Base-by-base conservation (phyloP, 2,113 vertebrate species). In the Oncorhynchus keta region DNA sequence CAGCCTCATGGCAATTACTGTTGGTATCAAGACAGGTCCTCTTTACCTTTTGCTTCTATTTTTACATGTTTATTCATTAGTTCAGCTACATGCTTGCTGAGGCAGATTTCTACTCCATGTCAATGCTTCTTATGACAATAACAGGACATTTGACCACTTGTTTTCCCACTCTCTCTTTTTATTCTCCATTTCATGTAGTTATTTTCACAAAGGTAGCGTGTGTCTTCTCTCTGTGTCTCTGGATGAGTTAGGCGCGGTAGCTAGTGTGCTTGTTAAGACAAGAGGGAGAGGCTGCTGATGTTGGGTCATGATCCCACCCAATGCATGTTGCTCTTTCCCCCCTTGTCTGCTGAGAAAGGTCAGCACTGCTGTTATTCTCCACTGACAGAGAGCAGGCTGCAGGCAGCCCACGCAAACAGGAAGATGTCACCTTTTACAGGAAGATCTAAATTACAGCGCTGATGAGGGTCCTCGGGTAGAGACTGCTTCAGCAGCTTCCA, bases 401-500 rank as follows among this genome's bases (percentile, higher is more conserved):
- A 68, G 73, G 68, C 51, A 66, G 71, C 66, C 55, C 28, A 39
- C 71, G 32, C 62, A 84, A 81, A 79, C 66, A 81, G 73, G 83
- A 77, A 68, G 49, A 66, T 72, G 61, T 62, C 74, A 73, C 77
- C 65, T 75, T 75, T 67, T 62, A 62, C 68, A 73, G 24, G 74
- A 68, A 76, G 65, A 57, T 73, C 78, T 76, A 81, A 80, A 85
- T 82, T 85, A 78, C 69, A 30, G 14, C 18, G 61, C 78, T 70
- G 73, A 76, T 64, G 72, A 64, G 81, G 12, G 4, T 32, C 20
- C 8, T 73, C 32, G 35, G 11, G 64, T 7, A 69, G 61, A 73
- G 71, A 39, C 39, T 55, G 48, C 35, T 59, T 18, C 8, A 12
- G 3, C 20, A 5, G 20, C 67, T 32, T 61, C 35, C 13, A 57